phyloP scores from a whole-genome alignment of 2,113 vertebrate species.

The Eulacestoma nigropectus region DNA sequence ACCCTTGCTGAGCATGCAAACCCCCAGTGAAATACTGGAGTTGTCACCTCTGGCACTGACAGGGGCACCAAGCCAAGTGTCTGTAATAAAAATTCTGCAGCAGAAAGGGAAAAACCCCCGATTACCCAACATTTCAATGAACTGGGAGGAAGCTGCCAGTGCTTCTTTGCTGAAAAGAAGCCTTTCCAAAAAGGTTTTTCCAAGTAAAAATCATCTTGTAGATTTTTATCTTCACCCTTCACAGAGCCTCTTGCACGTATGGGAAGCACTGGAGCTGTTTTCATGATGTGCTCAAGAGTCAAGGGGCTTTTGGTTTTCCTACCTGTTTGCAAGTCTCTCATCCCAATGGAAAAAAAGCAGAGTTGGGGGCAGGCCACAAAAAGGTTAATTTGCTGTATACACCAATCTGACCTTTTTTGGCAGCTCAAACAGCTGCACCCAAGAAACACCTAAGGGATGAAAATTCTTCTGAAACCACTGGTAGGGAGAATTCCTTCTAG shows the following conservation, averaged over 20 bases:
- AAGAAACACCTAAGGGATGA: background rate
- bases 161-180: background rate
- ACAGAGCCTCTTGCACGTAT: accelerated
- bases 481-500: background rate
- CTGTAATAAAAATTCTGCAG: background rate
- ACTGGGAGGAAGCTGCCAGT: background rate
- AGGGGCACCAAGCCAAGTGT: background rate
- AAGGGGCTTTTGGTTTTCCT: background rate
- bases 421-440: background rate
- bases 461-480: background rate
- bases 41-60: background rate
- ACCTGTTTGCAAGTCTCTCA: background rate
- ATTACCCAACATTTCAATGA: background rate
- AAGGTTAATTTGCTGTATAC: background rate
- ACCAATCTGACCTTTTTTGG: background rate
- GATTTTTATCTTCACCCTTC: background rate
- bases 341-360: background rate
- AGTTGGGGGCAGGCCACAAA: background rate
- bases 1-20: background rate
- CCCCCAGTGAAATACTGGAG: background rate
- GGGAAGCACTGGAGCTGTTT: background rate
- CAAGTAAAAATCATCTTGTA: background rate
- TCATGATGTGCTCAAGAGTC: background rate
- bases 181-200: background rate
- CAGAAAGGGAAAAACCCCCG: background rate